Conservation (phyloP, 2,113 vertebrate genomes). For the Cynoglossus semilaevis region DNA sequence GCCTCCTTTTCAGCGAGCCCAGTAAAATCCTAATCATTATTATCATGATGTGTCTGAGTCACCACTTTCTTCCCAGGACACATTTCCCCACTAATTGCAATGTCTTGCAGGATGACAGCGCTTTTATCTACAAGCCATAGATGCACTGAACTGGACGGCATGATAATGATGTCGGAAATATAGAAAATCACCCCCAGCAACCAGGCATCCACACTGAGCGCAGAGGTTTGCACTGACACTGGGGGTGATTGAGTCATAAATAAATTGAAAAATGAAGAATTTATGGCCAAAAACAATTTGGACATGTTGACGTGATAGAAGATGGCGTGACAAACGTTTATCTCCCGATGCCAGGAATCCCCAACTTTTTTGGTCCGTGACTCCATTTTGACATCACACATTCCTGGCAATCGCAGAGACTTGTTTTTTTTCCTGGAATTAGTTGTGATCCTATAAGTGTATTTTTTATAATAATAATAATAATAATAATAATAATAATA, state of each 20-base stretch:
- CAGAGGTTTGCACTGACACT: constrained; percentile 1
- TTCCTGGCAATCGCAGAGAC: no score
- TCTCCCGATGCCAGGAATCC: no score
- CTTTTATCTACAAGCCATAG: constrained; percentile 44
- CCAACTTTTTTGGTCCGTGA: neutral
- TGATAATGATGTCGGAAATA: constrained; percentile 55
- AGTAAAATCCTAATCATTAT: constrained; percentile 28
- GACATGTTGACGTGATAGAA: no score
- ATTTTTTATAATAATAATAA: no score
- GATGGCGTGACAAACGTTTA: no score
- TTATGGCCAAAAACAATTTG: neutral
- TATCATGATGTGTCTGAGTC: constrained; percentile 23
- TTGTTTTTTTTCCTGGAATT: no score
- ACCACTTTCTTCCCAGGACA: constrained; percentile 35
- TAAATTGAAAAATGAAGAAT: neutral
- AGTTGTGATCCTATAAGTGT: no score
- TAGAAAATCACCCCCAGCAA: constrained; percentile 30
- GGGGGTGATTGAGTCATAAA: neutral
- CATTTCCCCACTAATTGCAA: constrained; percentile 46
- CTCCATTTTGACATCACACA: no score
- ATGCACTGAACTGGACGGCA: constrained; percentile 37
- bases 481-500: no score
- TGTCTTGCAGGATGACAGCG: constrained; percentile 45
- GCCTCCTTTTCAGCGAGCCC: constrained; percentile 16
- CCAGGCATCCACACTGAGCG: constrained; percentile 3